Percentiles rank a stretch among this genome's conserved stretches.
phyloP scores from a whole-genome alignment of 1,140 invertebrate genomes.

The Hycleus phaleratus region DNA sequence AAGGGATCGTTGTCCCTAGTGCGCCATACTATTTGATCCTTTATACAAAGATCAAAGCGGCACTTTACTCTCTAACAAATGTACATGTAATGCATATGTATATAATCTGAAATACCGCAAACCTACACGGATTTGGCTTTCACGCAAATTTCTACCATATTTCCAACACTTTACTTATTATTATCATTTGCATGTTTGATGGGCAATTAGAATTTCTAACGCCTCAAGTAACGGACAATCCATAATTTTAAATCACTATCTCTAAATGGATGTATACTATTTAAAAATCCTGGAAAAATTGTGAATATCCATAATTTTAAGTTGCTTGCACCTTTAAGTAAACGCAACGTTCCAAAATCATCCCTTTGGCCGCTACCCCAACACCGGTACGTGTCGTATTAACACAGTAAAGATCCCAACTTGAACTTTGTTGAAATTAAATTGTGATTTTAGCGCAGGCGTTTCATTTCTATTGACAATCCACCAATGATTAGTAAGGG shows the following conservation, averaged over 20 bases:
- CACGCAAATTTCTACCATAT: constrained; percentile 8
- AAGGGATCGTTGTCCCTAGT: constrained; percentile 12
- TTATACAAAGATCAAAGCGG: constrained; percentile 25
- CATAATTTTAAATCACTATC: no score
- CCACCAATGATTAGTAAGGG: constrained; percentile 29
- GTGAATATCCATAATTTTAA: no score
- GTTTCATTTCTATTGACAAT: constrained; percentile 27
- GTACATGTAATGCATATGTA: constrained; percentile 20
- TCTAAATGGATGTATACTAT: no score
- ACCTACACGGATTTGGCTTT: constrained; percentile 22
- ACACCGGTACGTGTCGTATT: no score
- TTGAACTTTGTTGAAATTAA: constrained; percentile 20
- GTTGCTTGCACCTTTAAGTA: no score
- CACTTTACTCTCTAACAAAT: constrained; percentile 13
- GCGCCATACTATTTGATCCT: constrained; percentile 14
- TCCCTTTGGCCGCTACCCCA: no score
- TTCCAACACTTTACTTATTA: constrained; percentile 3
- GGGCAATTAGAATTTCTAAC: no score
- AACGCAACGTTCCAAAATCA: no score
- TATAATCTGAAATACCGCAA: constrained; percentile 25
- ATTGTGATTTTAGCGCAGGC: constrained; percentile 26
- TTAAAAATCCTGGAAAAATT: no score
- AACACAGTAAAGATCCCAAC: background rate
- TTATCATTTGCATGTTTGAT: background rate
- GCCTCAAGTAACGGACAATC: no score